Conservation (phyloP, 2,113 vertebrate species). For the Falcunculus frontatus region DNA sequence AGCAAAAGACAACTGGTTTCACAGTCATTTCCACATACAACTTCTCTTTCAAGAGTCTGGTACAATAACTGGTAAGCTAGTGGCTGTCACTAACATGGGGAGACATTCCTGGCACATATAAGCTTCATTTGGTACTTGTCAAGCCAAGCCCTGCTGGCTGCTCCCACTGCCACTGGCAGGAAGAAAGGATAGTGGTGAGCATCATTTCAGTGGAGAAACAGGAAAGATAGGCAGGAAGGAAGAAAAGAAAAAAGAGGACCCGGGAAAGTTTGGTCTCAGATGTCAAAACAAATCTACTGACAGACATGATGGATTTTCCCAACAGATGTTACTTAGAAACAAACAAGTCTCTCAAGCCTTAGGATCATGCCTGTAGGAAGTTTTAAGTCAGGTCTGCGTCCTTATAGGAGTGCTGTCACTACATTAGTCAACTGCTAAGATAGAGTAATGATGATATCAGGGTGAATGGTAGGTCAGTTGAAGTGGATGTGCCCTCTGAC, state of each 20-base stretch:
- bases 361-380: not conserved
- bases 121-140: not conserved
- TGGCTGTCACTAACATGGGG: not conserved
- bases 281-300: slow-evolving; percentile 17
- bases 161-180: not conserved
- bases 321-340: not conserved
- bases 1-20: slow-evolving; percentile 49
- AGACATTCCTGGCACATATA: not conserved
- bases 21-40: not conserved
- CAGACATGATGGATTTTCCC: not conserved
- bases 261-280: not conserved
- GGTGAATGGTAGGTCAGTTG: not conserved
- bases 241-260: not conserved
- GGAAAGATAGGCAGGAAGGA: not conserved
- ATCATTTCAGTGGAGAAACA: not conserved
- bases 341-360: not conserved
- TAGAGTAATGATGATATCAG: not conserved
- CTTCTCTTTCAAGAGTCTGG: not conserved
- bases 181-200: not conserved
- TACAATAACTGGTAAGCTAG: not conserved
- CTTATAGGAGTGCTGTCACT: not conserved
- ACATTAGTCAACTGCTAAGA: not conserved
- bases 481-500: not conserved
- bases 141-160: not conserved
- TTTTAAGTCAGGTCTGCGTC: not conserved